Evolutionary conservation across 1,140 invertebrate genomes (phyloP), one percentile per base, ranked within the genome.

Genomic region (Trichonephila inaurata): DNA sequence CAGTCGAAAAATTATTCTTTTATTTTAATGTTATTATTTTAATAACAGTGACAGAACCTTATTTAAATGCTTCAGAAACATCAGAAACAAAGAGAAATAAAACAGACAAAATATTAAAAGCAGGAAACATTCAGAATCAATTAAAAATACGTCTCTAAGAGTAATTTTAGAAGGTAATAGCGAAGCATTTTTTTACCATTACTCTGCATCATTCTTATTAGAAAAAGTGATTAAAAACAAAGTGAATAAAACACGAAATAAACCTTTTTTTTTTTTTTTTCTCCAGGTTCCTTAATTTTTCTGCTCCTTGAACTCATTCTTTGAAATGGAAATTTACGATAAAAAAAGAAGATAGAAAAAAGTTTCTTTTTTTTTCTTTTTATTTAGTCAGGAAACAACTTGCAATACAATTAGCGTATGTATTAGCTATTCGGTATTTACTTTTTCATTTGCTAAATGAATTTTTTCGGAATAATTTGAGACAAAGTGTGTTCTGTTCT

Each of bases 171-270:
- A 77, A 77, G 72, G 72, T 77, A 77, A 77, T 77, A 40, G 72
- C 72, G 40, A 40, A 18, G 28, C 14, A 16, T 24, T 19, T 24
- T 24, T 69, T 24, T 77, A 1, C 0, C 12, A 33, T 77, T 14
- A 5, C 33, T 8, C 66, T 33, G 16, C 10, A 14, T 33, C 33
- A 16, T 77, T 16, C 18, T 14, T 28, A 16, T 8, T 77, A 77
- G 72, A 77, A 77, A 40, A 14, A 19, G 24, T 77, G 72, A 77
- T 77, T 77, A 77, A 77, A 77, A 69, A 69, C 66, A 69, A 69
- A 4, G 66, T 3, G 8, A 69, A 24, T 18, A 77, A 77, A 77
- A 77, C 28, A 33, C 28, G 5, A 40, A 77, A 40, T 18, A 77
- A 77, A 77, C 14, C 33, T 18, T 77, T 51, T 51, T 51, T 51